Percentiles rank a stretch among this genome's conserved stretches.
These are phyloP conservation scores for Dicaeum eximium DNA, from an alignment of 2,113 vertebrate genomes.

Conservation along the genomic window DNA sequence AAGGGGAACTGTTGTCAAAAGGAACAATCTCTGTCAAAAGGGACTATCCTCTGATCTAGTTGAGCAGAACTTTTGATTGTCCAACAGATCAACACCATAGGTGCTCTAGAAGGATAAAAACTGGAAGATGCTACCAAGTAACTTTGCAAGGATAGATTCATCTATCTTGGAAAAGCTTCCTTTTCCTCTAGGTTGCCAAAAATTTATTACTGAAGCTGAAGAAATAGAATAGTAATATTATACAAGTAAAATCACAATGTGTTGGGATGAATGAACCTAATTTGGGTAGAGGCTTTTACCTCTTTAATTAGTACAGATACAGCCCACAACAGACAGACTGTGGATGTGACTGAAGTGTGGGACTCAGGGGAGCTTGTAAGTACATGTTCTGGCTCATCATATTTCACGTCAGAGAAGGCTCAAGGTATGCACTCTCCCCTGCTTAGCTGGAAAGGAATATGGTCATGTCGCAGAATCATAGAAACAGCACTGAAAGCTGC, in stretches of 20 bases:
- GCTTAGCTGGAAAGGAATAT: neutral
- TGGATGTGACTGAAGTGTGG: neutral
- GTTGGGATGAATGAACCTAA: neutral
- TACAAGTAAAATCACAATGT: neutral
- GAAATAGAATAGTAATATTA: neutral
- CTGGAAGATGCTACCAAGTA: neutral
- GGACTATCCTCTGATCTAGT: neutral
- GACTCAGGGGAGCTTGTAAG: neutral
- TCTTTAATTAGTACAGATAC: neutral
- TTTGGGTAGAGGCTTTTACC: neutral
- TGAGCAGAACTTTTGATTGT: neutral
- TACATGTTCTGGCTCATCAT: neutral
- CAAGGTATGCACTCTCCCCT: neutral
- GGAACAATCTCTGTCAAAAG: neutral
- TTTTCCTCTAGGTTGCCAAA: neutral
- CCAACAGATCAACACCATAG: neutral
- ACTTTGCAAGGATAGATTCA: neutral
- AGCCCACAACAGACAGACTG: neutral
- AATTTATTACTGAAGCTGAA: neutral
- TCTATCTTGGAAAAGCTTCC: neutral
- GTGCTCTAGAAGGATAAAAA: neutral
- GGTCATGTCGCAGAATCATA: neutral
- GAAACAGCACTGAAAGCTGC: neutral
- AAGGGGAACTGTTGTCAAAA: neutral
- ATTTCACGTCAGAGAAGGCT: neutral